These are phyloP conservation scores for Mesocentrotus franciscanus DNA, from an alignment of 53 echinoderm and acorn worm species.

Conservation along the genomic window DNA sequence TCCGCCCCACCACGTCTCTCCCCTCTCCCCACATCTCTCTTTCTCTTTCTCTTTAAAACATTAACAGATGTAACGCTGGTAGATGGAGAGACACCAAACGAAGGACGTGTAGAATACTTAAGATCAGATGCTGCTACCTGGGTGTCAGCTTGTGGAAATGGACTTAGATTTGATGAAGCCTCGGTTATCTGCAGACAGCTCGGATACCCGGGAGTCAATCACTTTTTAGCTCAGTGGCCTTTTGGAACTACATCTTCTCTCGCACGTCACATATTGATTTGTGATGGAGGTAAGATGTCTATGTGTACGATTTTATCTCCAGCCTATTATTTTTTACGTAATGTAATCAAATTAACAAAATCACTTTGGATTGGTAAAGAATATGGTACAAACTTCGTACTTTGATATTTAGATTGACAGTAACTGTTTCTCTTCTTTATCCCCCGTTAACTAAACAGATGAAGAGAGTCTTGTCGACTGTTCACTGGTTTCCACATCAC, in stretches of 20 bases:
- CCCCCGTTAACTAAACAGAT: not conserved
- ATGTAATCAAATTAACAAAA: not conserved
- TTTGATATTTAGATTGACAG: too few species aligned
- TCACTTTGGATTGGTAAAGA: not conserved
- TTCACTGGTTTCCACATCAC: not conserved
- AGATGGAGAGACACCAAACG: constrained; percentile 25
- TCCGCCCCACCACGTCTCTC: not conserved
- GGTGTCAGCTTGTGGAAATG: not conserved
- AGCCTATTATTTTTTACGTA: not conserved
- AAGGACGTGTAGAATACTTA: constrained; percentile 22
- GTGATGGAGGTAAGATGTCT: not conserved
- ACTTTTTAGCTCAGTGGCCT: not conserved
- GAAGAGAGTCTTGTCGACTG: not conserved
- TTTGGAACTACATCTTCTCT: not conserved
- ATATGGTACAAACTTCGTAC: not conserved
- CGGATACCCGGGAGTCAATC: constrained; percentile 33
- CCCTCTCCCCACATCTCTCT: too few species aligned
- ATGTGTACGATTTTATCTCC: not conserved
- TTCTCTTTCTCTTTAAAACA: not conserved
- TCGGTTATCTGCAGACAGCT: constrained; percentile 46
- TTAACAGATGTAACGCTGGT: constrained; percentile 37
- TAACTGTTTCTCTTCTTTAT: not conserved
- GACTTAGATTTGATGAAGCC: not conserved
- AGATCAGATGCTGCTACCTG: not conserved
- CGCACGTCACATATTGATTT: not conserved